A percentile compares a stretch with the other conserved stretches of the same genome.
Evolutionary conservation across 2,888 invertebrate species (phyloP).

Genomic region (Agrypnus murinus): DNA sequence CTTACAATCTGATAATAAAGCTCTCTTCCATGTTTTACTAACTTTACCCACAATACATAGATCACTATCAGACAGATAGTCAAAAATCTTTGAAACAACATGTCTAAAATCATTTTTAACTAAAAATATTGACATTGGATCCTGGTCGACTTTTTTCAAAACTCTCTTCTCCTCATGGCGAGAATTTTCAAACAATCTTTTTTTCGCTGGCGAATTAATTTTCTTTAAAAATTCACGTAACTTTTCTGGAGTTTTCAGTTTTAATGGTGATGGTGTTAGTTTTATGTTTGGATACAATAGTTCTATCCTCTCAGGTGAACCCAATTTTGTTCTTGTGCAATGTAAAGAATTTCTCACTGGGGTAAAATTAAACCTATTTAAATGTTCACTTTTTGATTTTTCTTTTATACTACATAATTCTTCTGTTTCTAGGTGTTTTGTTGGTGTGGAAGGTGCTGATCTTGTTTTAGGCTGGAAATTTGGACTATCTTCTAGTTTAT

Average conservation of each 20-base stretch:
- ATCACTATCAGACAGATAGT: constrained; percentile 64
- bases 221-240: constrained; percentile 55
- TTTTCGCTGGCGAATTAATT: constrained; percentile 60
- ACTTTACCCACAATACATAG: constrained; percentile 64
- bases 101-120: constrained; percentile 55
- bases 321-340: constrained; percentile 51
- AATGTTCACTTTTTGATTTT: constrained; percentile 41
- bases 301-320: constrained; percentile 61
- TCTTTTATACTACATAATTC: constrained; percentile 1
- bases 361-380: constrained; percentile 25
- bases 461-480: constrained; percentile 42
- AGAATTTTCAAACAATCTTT: constrained; percentile 58
- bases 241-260: constrained; percentile 58
- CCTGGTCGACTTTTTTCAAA: constrained; percentile 49
- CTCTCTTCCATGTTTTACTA: constrained; percentile 56
- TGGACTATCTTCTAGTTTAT: constrained; percentile 32
- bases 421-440: constrained; percentile 32
- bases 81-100: constrained; percentile 63
- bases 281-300: constrained; percentile 65
- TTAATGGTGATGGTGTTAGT: constrained; percentile 35
- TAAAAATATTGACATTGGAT: constrained; percentile 43
- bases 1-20: constrained; percentile 39
- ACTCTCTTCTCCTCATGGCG: constrained; percentile 20
- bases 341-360: constrained; percentile 22
- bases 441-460: constrained; percentile 48